Conservation (phyloP, 2,888 invertebrate species). For the Campaea margaritaria region DNA sequence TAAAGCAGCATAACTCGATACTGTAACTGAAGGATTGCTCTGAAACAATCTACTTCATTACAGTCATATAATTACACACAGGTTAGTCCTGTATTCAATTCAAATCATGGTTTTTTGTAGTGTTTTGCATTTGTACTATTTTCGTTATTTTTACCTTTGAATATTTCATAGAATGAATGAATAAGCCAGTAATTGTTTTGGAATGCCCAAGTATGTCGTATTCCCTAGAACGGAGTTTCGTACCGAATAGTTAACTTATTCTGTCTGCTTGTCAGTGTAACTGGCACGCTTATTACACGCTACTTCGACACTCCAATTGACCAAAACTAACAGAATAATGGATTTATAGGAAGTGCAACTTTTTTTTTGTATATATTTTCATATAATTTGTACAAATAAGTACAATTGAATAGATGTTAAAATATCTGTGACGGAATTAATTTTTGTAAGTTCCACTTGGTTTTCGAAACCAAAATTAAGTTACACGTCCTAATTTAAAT, state of each 20-base stretch:
- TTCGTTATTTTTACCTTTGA: background rate
- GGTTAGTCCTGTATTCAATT: conserved; percentile 33
- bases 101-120: conserved; percentile 3
- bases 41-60: conserved; percentile 5
- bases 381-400: background rate
- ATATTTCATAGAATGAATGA: conserved; percentile 6
- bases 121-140: conserved; percentile 6
- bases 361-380: conserved; percentile 3
- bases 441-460: no score
- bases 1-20: conserved; percentile 12
- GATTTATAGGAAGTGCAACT: conserved; percentile 35
- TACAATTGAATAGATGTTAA: no score
- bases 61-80: conserved; percentile 14
- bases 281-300: conserved; percentile 55
- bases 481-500: conserved; percentile 31
- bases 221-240: conserved; percentile 40
- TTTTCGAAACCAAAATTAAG: background rate
- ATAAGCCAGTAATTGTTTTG: conserved; percentile 20
- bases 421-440: no score
- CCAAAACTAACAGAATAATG: conserved; percentile 48
- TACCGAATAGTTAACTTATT: conserved; percentile 33
- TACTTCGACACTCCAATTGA: conserved; percentile 42
- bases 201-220: conserved; percentile 29
- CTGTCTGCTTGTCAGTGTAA: conserved; percentile 52
- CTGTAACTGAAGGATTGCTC: conserved; percentile 11